Evolutionary conservation across 2,888 invertebrate genomes (phyloP).

Genomic region (Polydrusus pterygomalis): DNA sequence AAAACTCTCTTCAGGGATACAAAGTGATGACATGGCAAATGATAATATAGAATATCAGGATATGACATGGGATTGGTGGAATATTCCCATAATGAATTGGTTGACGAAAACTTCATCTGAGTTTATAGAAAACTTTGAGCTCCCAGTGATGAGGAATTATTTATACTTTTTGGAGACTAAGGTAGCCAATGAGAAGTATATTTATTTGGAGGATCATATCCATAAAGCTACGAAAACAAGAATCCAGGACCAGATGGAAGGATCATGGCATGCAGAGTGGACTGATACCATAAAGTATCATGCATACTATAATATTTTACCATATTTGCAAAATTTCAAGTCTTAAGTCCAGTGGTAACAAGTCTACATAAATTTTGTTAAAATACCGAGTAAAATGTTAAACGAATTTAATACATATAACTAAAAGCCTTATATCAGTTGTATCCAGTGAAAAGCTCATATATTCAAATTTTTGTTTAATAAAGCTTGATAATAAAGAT

Average conservation of each 20-base stretch:
- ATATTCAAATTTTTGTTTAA: not conserved
- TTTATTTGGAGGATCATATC: constrained; percentile 68
- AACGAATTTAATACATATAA: not conserved
- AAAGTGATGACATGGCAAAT: constrained; percentile 40
- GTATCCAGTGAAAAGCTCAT: constrained; percentile 10
- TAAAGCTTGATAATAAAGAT: constrained; percentile 1
- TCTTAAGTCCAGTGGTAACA: constrained; percentile 31
- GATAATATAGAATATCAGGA: constrained; percentile 56
- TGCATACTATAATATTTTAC: constrained; percentile 49
- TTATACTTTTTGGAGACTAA: constrained; percentile 62
- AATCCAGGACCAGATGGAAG: constrained; percentile 70
- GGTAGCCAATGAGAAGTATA: constrained; percentile 62
- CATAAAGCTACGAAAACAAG: constrained; percentile 69
- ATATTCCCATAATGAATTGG: constrained; percentile 69
- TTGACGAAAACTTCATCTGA: constrained; percentile 66
- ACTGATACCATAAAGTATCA: constrained; percentile 64
- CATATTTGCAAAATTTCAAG: constrained; percentile 53
- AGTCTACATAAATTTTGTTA: not conserved
- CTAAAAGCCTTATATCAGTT: constrained; percentile 6
- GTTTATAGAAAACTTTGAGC: constrained; percentile 58
- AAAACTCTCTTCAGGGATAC: constrained; percentile 1
- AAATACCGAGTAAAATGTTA: not conserved
- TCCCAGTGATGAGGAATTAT: constrained; percentile 53
- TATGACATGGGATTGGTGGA: constrained; percentile 71
- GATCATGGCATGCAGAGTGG: constrained; percentile 71